Evolutionary conservation across 2,888 invertebrate species (phyloP), one percentile per base, ranked within the genome.

Genomic region (Drosophila prostipennis): DNA sequence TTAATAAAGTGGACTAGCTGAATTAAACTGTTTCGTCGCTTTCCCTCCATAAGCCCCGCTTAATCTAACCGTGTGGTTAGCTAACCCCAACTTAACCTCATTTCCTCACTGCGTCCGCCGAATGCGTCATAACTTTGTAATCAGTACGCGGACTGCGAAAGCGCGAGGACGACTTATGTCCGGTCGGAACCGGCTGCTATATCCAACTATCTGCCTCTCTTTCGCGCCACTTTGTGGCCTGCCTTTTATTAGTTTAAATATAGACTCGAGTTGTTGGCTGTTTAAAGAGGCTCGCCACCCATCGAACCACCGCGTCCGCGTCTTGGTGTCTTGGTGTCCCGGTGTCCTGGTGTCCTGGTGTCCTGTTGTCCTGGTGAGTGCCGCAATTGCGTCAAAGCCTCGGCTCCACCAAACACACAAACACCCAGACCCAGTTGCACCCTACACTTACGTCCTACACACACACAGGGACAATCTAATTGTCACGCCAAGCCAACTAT

Each of bases 401-500:
- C 40, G 53, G 34, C 14, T 56, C 49, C 40, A 63, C 19, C 37
- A 65, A 14, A 42, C 32, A 59, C 16, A 68, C 3, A 23, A 26
- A 63, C 26, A 61, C 19, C 42, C 14, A 61, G 37, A 64, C 29
- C 70, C 59, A 26, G 36, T n/a, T 56, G 52, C n/a, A 39, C 14
- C 56, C 34, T 14, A 51, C 39, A 58, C 56, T 29, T 29, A 29
- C 29, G 29, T 29, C 29, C 29, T 7, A 53, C 43, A 52, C 37
- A 19, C 19, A 70, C n/a, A 68, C 58, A 52, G n/a, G 26, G 46
- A 69, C 80, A 82, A 76, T 83, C 78, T 83, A 86, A 83, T 88
- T 86, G 82, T 83, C 88, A 88, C 83, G 89, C 83, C 83, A 83
- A 78, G 87, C 81, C 85, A 85, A 82, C 86, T 82, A 82, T 88